Conservation (phyloP, 2,797 vertebrate species). For the Coracias cyanogaster region DNA sequence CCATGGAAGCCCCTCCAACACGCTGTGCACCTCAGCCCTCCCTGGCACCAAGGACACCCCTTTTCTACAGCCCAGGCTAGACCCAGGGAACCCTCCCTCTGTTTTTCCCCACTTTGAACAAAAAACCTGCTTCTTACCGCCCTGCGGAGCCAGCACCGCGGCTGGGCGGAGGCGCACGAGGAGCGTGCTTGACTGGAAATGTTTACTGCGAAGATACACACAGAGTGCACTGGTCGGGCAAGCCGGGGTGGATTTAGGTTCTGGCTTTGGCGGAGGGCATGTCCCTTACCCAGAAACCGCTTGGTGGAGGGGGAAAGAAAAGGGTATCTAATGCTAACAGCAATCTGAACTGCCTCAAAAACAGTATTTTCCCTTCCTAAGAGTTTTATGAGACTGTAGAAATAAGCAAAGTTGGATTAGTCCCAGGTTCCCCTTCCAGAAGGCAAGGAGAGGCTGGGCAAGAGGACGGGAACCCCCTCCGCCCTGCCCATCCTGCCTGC, state of each 20-base stretch:
- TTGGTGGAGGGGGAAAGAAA: background rate
- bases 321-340: background rate
- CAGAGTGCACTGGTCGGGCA: background rate
- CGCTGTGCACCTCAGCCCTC: background rate
- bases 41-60: background rate
- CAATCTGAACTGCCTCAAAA: background rate
- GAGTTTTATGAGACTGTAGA: background rate
- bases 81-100: background rate
- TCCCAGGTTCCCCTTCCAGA: background rate
- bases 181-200: background rate
- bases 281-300: background rate
- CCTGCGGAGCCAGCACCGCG: background rate
- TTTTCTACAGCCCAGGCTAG: background rate
- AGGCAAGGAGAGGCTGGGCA: background rate
- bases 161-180: background rate
- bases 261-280: background rate
- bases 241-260: background rate
- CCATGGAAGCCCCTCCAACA: rapidly evolving
- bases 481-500: background rate
- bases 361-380: background rate
- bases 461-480: background rate
- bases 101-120: background rate
- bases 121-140: background rate
- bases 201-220: background rate
- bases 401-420: background rate